phyloP scores from a whole-genome alignment of 2,888 invertebrate genomes.

The Stictocephala bisonia region DNA sequence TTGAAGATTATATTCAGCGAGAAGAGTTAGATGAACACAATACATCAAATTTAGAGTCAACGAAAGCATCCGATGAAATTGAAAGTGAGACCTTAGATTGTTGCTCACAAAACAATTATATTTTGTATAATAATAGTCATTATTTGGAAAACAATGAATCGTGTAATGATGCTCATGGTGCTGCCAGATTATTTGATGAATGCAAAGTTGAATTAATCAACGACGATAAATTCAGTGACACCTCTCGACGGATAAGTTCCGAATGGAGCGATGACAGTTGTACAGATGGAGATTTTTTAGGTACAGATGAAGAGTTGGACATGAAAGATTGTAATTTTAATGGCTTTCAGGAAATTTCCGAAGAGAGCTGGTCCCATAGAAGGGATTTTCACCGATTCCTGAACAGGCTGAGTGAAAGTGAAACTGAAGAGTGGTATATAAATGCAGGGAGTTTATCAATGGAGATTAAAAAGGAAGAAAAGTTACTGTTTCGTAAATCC shows the following conservation, averaged over 20 bases:
- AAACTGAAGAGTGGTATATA: slow-evolving; percentile 28
- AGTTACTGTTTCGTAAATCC: too few relatives aligned
- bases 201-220: too few relatives aligned
- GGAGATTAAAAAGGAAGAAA: slow-evolving; percentile 15
- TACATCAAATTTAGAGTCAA: too few relatives aligned
- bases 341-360: slow-evolving; percentile 24
- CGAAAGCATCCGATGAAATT: too few relatives aligned
- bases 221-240: too few relatives aligned
- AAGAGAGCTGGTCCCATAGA: not conserved
- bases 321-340: slow-evolving; percentile 10
- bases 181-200: too few relatives aligned
- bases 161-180: too few relatives aligned
- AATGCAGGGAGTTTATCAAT: slow-evolving; percentile 19
- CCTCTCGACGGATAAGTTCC: not conserved
- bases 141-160: too few relatives aligned
- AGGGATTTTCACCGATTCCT: slow-evolving; percentile 18
- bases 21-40: too few relatives aligned
- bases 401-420: slow-evolving; percentile 25
- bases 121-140: too few relatives aligned
- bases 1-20: not conserved
- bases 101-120: too few relatives aligned
- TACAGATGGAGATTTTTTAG: slow-evolving; percentile 5
- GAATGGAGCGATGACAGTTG: not conserved
- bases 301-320: slow-evolving; percentile 5
- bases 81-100: too few relatives aligned